These are phyloP conservation scores for Montipora capricornis DNA, from an alignment of 64 coral and sea anemone species.

Conservation along the genomic window DNA sequence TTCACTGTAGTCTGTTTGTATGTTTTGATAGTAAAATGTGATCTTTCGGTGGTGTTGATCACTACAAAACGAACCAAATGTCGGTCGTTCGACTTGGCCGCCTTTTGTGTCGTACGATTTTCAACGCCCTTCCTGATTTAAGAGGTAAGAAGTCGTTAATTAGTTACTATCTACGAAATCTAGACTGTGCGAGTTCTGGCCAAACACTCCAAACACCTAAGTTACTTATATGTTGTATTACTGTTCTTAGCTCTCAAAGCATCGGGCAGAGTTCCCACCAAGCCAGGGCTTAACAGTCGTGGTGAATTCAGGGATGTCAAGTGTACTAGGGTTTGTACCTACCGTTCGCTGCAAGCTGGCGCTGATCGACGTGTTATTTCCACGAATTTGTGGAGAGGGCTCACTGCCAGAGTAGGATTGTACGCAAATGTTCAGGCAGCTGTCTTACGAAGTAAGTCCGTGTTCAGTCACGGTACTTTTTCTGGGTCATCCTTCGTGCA, in stretches of 20 bases:
- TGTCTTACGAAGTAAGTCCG: slow-evolving; percentile 11
- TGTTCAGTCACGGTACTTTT: not conserved
- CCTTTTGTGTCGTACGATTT: not conserved
- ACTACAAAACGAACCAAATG: not conserved
- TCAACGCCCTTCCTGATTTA: not conserved
- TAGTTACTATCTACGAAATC: not conserved
- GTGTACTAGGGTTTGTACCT: not conserved
- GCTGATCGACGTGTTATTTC: not conserved
- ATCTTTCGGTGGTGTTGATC: not conserved
- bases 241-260: not conserved
- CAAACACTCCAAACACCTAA: no score
- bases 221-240: no score
- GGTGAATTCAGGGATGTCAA: not conserved
- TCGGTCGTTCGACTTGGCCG: slow-evolving; percentile 20
- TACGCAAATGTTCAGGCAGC: not conserved
- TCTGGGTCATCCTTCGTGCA: no score
- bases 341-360: not conserved
- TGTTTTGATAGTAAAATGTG: not conserved
- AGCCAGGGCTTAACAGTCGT: not conserved
- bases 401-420: not conserved
- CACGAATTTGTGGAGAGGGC: not conserved
- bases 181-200: not conserved
- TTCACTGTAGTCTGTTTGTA: not conserved
- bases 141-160: not conserved
- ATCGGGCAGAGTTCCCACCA: slow-evolving; percentile 17